These are phyloP conservation scores for Rhabdornis inornatus DNA, from an alignment of 2,113 vertebrate genomes.

Conservation along the genomic window DNA sequence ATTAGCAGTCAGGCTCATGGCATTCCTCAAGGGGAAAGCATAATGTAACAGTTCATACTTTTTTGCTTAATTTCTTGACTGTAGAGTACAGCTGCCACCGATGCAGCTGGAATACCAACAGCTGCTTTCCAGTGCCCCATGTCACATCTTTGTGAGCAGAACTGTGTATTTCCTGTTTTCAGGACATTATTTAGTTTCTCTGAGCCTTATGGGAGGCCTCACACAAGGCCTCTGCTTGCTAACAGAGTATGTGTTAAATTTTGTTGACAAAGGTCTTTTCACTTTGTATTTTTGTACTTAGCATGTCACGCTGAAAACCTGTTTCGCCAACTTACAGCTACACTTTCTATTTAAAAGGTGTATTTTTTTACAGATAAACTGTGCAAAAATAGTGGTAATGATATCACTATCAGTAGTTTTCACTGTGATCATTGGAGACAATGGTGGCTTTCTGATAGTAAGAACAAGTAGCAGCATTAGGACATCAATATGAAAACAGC, in stretches of 20 bases:
- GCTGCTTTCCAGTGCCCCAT: not conserved
- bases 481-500: not conserved
- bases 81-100: not conserved
- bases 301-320: not conserved
- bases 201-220: not conserved
- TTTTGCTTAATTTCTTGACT: not conserved
- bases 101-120: not conserved
- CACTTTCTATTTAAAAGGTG: not conserved
- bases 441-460: not conserved
- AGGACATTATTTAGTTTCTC: not conserved
- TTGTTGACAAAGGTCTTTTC: conserved; percentile 18
- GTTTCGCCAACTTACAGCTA: not conserved
- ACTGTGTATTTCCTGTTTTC: not conserved
- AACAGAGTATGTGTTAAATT: not conserved
- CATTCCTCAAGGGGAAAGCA: not conserved
- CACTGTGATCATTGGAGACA: not conserved
- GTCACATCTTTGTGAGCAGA: not conserved
- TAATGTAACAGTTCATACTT: not conserved
- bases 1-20: not conserved
- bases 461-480: not conserved
- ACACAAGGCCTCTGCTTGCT: not conserved
- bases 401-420: not conserved
- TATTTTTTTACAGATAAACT: not conserved
- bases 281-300: not conserved
- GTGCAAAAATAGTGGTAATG: not conserved